Conservation (phyloP, 2,888 invertebrate genomes). For the Piscicola geometra region DNA sequence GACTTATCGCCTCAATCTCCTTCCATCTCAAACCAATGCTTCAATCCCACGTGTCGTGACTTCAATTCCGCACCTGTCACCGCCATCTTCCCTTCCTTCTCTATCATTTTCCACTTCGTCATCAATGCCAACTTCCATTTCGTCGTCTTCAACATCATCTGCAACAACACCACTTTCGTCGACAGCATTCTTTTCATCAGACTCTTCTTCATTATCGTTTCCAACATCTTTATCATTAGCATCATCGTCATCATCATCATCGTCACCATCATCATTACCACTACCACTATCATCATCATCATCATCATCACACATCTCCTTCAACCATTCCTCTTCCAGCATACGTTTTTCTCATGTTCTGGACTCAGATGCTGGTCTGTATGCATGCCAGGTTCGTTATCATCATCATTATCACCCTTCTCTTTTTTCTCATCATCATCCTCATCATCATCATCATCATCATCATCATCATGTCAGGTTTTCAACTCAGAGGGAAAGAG, state of each 20-base stretch:
- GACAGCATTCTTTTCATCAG: background rate
- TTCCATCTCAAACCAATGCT: slow-evolving; percentile 10
- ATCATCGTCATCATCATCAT: background rate
- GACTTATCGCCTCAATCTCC: slow-evolving; percentile 1
- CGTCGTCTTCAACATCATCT: background rate
- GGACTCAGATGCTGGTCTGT: background rate
- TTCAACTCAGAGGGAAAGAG: background rate
- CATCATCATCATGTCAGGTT: background rate
- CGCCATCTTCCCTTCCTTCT: slow-evolving; percentile 6
- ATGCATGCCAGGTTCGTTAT: no score
- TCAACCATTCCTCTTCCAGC: background rate
- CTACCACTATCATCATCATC: background rate
- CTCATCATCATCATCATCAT: no score
- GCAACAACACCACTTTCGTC: no score
- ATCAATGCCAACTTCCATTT: background rate
- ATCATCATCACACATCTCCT: background rate
- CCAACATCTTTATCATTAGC: slow-evolving; percentile 16
- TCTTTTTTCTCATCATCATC: no score
- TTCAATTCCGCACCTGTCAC: slow-evolving; percentile 11
- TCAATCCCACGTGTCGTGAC: slow-evolving; percentile 19
- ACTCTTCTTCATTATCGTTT: background rate
- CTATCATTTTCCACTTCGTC: background rate
- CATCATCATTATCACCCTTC: no score
- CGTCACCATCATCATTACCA: background rate
- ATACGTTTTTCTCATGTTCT: background rate